These are phyloP conservation scores for Drosophila dives DNA, from an alignment of 2,888 invertebrate species.

Conservation along the genomic window DNA sequence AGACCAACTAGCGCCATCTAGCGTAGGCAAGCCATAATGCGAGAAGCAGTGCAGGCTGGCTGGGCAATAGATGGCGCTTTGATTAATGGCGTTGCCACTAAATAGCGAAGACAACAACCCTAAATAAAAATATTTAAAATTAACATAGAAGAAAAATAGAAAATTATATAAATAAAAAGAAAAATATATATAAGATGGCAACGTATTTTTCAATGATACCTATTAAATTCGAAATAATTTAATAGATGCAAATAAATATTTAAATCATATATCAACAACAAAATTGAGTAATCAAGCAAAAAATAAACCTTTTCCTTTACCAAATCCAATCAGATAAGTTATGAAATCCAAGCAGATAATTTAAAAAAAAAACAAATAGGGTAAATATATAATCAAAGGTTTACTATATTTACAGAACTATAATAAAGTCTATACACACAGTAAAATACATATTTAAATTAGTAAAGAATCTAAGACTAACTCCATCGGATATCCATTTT, in stretches of 20 bases:
- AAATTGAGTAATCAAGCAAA: neutral
- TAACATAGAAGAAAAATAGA: neutral
- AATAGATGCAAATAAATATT: neutral
- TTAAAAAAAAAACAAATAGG: no score
- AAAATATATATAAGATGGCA: no score
- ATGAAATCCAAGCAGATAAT: no score
- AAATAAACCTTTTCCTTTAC: neutral
- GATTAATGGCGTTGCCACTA: constrained; percentile 11
- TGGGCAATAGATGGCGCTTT: constrained; percentile 15
- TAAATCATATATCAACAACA: neutral
- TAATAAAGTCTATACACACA: constrained; percentile 34
- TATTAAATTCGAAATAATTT: neutral
- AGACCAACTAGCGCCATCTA: constrained; percentile 31
- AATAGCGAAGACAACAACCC: constrained; percentile 28
- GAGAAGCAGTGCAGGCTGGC: fast-evolving
- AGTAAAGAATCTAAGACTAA: constrained; percentile 34
- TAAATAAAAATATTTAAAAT: neutral
- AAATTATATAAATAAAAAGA: no score
- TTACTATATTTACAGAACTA: constrained; percentile 52
- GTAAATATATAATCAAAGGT: constrained; percentile 14
- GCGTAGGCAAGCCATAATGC: neutral
- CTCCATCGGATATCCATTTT: neutral
- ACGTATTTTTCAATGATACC: neutral
- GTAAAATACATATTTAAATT: constrained; percentile 52
- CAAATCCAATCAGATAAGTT: neutral